Evolutionary conservation across 2,888 invertebrate genomes (phyloP).

Genomic region (Cerastis leucographa): DNA sequence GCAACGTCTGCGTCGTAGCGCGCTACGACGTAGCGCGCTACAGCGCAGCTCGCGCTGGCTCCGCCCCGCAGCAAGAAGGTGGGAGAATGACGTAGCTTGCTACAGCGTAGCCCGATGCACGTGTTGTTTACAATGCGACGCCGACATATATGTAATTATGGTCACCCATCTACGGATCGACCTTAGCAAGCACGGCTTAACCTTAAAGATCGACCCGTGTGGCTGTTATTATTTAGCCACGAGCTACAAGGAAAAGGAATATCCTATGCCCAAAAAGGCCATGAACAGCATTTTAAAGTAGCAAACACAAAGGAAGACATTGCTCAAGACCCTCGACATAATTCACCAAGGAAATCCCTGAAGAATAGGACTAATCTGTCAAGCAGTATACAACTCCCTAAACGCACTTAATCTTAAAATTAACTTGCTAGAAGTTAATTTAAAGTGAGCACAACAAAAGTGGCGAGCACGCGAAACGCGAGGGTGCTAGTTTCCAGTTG

Average conservation of each 20-base stretch:
- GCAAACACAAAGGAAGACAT: slow-evolving; percentile 16
- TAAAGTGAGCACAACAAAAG: slow-evolving; percentile 61
- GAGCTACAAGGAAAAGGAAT: not conserved
- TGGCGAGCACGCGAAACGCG: slow-evolving; percentile 51
- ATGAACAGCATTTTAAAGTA: not conserved
- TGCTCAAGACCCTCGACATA: not conserved
- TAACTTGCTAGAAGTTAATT: slow-evolving; percentile 60
- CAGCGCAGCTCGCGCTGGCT: no score
- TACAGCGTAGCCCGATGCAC: no score
- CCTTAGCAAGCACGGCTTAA: no score
- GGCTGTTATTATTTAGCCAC: no score
- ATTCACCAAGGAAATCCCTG: slow-evolving; percentile 30
- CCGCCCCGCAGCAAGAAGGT: no score
- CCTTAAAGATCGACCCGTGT: no score
- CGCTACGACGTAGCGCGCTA: no score
- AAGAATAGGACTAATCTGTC: slow-evolving; percentile 31
- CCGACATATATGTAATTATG: no score
- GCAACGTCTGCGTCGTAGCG: no score
- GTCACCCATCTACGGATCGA: no score
- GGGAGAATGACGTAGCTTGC: no score
- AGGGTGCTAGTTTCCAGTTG: slow-evolving; percentile 57
- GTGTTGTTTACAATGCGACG: no score
- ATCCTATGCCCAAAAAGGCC: not conserved
- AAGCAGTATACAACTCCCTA: slow-evolving; percentile 50
- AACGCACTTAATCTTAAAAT: slow-evolving; percentile 54